Evolutionary conservation across 2,888 invertebrate genomes (phyloP).

Genomic region (Lutraria lutraria): DNA sequence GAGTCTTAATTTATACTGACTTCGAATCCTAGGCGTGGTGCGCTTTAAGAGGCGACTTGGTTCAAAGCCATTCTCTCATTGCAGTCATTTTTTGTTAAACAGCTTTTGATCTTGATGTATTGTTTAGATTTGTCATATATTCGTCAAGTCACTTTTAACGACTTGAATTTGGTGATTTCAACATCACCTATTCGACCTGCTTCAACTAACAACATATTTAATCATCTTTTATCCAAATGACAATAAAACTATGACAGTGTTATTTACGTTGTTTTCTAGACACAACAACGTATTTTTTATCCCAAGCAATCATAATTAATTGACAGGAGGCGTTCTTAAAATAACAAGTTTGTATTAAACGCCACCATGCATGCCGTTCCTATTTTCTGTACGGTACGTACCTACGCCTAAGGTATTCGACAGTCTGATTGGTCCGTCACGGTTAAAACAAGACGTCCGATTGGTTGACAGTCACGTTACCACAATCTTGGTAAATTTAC

Average conservation of each 20-base stretch:
- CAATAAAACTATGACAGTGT: neutral
- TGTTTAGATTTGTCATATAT: too few relatives aligned
- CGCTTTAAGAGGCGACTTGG: too few relatives aligned
- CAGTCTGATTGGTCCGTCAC: slow-evolving; percentile 15
- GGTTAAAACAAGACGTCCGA: neutral
- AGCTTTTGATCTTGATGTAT: too few relatives aligned
- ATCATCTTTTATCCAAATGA: too few relatives aligned
- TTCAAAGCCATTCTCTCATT: too few relatives aligned
- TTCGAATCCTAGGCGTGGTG: too few relatives aligned
- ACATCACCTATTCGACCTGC: too few relatives aligned
- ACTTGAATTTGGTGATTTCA: too few relatives aligned
- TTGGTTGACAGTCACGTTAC: slow-evolving; percentile 4
- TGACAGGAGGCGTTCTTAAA: neutral
- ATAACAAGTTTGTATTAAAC: neutral
- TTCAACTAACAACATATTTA: too few relatives aligned
- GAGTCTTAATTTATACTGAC: too few relatives aligned
- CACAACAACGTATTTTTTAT: neutral
- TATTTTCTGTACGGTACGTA: neutral
- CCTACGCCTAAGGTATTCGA: neutral
- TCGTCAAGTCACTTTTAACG: too few relatives aligned
- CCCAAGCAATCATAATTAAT: neutral
- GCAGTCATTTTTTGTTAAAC: too few relatives aligned
- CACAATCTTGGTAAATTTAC: slow-evolving; percentile 10
- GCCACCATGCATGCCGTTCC: neutral
- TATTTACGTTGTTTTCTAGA: neutral